Percentiles rank a stretch among this genome's conserved stretches.
phyloP scores from a whole-genome alignment of 2,113 vertebrate genomes.

The Andinoacara biseriatus region DNA sequence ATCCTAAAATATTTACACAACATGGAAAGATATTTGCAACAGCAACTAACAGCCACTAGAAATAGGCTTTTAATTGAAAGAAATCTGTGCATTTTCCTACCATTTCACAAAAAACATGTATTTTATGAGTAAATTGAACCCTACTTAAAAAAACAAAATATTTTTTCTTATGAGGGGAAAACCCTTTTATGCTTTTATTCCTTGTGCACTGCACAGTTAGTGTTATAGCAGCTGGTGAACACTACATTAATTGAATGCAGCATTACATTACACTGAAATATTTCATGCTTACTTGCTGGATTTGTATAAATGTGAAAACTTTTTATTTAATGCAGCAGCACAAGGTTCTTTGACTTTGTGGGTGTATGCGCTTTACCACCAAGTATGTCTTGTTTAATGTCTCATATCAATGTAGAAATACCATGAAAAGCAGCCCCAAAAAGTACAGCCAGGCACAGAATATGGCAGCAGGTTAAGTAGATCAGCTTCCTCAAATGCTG shows the following conservation, averaged over 20 bases:
- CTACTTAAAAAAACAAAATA: background rate
- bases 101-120: background rate
- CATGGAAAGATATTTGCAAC: background rate
- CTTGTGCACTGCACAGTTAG: background rate
- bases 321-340: background rate
- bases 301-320: background rate
- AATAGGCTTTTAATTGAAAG: background rate
- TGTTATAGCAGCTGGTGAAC: no score
- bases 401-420: slow-evolving; percentile 3
- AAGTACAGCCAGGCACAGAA: slow-evolving; percentile 6
- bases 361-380: no score
- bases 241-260: no score
- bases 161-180: background rate
- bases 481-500: slow-evolving; percentile 35
- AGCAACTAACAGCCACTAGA: no score
- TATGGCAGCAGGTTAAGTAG: slow-evolving; percentile 36
- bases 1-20: background rate
- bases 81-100: background rate
- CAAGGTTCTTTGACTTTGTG: no score
- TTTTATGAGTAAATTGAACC: background rate
- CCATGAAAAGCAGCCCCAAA: background rate
- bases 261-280: no score
- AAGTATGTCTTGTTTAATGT: no score
- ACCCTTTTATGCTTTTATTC: background rate
- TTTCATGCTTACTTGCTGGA: background rate